phyloP scores from a whole-genome alignment of 2,113 vertebrate genomes.

The Tupaia tana region DNA sequence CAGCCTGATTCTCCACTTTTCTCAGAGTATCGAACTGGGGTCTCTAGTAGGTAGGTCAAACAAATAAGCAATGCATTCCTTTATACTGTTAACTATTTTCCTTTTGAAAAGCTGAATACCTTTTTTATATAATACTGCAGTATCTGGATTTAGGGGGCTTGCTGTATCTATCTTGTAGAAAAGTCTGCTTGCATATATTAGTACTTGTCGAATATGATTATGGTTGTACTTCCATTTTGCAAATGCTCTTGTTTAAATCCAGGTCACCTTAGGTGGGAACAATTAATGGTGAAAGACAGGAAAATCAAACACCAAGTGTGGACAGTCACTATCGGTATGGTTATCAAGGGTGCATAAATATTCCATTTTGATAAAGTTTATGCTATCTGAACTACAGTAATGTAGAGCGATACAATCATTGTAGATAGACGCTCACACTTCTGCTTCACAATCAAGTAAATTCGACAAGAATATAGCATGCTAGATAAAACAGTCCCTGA shows the following conservation, averaged over 20 bases:
- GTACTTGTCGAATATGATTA: constrained; percentile 96
- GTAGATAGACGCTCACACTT: constrained; percentile 96
- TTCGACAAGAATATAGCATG: constrained; percentile 94
- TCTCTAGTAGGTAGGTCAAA: constrained; percentile 95
- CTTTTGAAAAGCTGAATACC: constrained; percentile 96
- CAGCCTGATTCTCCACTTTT: not conserved
- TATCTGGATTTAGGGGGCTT: constrained; percentile 93
- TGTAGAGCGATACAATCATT: constrained; percentile 95
- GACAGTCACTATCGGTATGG: constrained; percentile 95
- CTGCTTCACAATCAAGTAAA: constrained; percentile 94
- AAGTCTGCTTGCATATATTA: constrained; percentile 94
- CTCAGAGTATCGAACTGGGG: constrained; percentile 77
- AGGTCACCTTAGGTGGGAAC: constrained; percentile 94
- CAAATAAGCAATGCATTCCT: constrained; percentile 94
- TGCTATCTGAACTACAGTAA: constrained; percentile 96
- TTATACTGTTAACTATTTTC: constrained; percentile 94
- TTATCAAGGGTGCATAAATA: constrained; percentile 98
- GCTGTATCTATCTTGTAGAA: constrained; percentile 96
- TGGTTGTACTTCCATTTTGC: constrained; percentile 97
- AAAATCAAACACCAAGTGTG: constrained; percentile 93
- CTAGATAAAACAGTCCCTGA: constrained; percentile 94
- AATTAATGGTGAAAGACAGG: constrained; percentile 94
- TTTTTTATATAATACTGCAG: constrained; percentile 93
- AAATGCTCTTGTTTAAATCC: constrained; percentile 94
- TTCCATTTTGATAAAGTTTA: constrained; percentile 95